These are phyloP conservation scores for Pitta sordida DNA, from an alignment of 2,113 vertebrate species.

Conservation along the genomic window DNA sequence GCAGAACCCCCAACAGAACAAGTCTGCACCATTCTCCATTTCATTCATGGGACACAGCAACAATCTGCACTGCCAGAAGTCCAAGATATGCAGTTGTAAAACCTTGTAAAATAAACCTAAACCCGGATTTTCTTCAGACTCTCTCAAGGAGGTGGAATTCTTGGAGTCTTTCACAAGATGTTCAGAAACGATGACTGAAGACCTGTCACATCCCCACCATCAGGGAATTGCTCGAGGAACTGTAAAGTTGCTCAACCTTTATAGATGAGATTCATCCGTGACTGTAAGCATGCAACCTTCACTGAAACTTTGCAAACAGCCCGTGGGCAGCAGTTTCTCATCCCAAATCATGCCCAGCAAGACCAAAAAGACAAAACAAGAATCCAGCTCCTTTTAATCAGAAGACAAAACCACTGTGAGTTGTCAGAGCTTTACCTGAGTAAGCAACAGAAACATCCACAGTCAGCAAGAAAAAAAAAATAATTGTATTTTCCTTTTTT, in stretches of 20 bases:
- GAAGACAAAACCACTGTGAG: constrained; percentile 7
- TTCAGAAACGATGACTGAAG: neutral
- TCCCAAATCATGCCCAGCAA: constrained; percentile 19
- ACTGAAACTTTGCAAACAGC: constrained; percentile 18
- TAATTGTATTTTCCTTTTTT: neutral
- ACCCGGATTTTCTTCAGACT: neutral
- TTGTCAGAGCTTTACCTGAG: constrained; percentile 38
- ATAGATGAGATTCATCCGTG: neutral
- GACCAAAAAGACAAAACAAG: constrained; percentile 14
- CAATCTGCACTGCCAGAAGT: neutral
- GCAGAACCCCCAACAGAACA: neutral
- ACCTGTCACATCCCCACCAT: neutral
- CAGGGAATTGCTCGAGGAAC: constrained; percentile 25
- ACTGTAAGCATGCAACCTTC: neutral
- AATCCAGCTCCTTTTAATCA: constrained; percentile 26
- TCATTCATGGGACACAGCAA: neutral
- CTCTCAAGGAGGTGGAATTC: neutral
- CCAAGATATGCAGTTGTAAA: neutral
- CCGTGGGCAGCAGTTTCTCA: neutral
- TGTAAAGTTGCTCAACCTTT: neutral
- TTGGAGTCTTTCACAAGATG: neutral
- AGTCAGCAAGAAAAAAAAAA: constrained; percentile 41
- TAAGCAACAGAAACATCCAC: constrained; percentile 30
- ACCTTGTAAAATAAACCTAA: neutral
- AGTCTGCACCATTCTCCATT: neutral